Percentiles rank a stretch among this genome's conserved stretches.
These are phyloP conservation scores for Pseudomyrmex concolor DNA, from an alignment of 1,140 invertebrate genomes.

Conservation along the genomic window DNA sequence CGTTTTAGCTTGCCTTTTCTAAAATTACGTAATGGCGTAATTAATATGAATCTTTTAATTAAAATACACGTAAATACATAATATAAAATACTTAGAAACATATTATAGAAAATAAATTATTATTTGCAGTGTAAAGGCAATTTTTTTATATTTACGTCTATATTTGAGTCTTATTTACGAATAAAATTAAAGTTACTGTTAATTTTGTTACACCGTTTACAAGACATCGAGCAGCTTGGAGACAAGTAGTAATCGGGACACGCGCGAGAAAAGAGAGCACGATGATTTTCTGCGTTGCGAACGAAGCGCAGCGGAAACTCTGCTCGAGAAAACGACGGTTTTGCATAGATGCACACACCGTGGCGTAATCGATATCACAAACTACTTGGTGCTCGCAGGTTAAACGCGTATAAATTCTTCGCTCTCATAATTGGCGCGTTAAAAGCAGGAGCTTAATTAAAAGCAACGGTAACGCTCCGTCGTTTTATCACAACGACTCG, in stretches of 20 bases:
- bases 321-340: not conserved
- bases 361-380: conserved; percentile 53
- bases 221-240: not conserved
- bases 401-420: conserved; percentile 59
- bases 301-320: conserved; percentile 11
- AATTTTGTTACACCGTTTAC: not conserved
- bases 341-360: conserved; percentile 46
- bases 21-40: too few relatives aligned
- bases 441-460: conserved; percentile 53
- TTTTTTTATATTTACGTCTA: too few relatives aligned
- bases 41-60: too few relatives aligned
- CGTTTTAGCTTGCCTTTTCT: not conserved
- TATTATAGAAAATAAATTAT: too few relatives aligned
- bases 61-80: too few relatives aligned
- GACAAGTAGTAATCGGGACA: conserved; percentile 22
- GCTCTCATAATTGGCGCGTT: conserved; percentile 57
- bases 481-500: conserved; percentile 54
- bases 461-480: conserved; percentile 41
- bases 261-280: not conserved
- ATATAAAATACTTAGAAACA: too few relatives aligned
- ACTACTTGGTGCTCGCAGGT: conserved; percentile 51
- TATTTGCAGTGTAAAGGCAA: too few relatives aligned
- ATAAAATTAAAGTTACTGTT: not conserved
- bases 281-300: conserved; percentile 17
- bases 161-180: too few relatives aligned